Conservation (phyloP, 64 coral and sea anemone species). For the Trachythela sp. region DNA sequence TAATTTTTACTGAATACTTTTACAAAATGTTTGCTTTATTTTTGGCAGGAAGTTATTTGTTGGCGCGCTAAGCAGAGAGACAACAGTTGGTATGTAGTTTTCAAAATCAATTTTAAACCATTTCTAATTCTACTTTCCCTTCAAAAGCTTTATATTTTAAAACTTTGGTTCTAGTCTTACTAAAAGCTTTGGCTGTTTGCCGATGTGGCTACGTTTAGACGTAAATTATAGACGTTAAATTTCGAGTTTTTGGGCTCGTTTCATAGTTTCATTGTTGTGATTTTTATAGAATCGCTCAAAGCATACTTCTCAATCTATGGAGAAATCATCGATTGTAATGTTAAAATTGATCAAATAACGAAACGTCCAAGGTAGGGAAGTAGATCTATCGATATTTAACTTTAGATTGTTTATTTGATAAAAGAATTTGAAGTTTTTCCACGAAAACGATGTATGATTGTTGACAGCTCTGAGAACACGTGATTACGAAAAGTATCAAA, state of each 20-base stretch:
- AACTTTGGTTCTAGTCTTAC: too few species aligned
- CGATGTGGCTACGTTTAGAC: too few species aligned
- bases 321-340: background rate
- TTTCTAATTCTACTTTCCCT: too few species aligned
- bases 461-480: background rate
- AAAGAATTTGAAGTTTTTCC: background rate
- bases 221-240: too few species aligned
- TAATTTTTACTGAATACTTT: background rate
- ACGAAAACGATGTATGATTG: background rate
- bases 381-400: background rate
- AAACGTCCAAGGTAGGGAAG: background rate
- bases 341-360: background rate
- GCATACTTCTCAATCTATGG: background rate
- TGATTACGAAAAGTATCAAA: background rate
- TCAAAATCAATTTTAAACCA: too few species aligned
- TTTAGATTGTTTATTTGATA: background rate
- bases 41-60: background rate
- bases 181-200: too few species aligned
- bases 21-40: background rate
- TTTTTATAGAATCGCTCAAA: background rate
- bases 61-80: background rate
- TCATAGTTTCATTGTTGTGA: background rate
- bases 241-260: background rate
- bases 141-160: too few species aligned
- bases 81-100: background rate